phyloP scores from a whole-genome alignment of 2,113 vertebrate genomes.

The Alosa alosa region DNA sequence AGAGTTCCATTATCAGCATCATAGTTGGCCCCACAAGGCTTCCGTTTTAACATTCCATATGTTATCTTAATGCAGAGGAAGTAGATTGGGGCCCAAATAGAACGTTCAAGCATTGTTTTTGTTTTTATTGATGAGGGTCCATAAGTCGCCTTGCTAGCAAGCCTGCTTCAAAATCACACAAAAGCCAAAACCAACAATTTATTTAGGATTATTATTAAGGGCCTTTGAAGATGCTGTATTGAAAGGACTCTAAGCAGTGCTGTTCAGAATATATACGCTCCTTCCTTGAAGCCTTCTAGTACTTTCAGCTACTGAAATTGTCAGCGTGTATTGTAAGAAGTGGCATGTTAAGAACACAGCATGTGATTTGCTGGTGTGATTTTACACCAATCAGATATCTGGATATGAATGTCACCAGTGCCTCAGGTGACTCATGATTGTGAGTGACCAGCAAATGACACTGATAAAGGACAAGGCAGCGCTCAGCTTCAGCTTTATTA shows the following conservation, averaged over 20 bases:
- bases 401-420: not conserved
- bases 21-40: no score
- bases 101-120: no score
- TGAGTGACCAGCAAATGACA: not conserved
- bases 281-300: not conserved
- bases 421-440: not conserved
- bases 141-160: no score
- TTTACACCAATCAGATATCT: not conserved
- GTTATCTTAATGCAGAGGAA: no score
- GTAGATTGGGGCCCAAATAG: no score
- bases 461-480: slow-evolving; percentile 3
- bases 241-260: not conserved
- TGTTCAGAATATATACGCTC: not conserved
- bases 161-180: no score
- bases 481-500: not conserved
- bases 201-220: no score
- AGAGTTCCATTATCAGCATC: no score
- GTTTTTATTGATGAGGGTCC: no score
- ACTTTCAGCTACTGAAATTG: not conserved
- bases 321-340: not conserved
- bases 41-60: no score
- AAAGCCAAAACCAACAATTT: no score
- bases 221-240: no score
- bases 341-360: not conserved
- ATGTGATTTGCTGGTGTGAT: not conserved